phyloP scores from a whole-genome alignment of 2,113 vertebrate species.

The Sitta europaea region DNA sequence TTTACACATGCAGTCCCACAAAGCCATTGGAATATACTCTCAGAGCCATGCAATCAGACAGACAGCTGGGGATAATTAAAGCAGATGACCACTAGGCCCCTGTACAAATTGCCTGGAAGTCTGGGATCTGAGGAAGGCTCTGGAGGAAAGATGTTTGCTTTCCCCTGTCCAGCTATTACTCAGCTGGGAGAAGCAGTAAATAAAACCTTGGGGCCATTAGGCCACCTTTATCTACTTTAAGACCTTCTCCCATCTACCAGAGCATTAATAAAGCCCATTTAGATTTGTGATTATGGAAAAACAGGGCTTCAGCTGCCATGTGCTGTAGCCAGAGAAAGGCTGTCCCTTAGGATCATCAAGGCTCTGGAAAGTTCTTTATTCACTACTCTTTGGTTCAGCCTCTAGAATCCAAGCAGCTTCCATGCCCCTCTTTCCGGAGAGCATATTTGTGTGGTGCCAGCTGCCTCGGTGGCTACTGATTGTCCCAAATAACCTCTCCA shows the following conservation, averaged over 20 bases:
- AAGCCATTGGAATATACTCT: background rate
- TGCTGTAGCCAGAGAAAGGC: background rate
- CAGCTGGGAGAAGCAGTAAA: background rate
- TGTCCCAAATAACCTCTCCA: background rate
- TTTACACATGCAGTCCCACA: background rate
- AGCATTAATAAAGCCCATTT: background rate
- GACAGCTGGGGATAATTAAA: background rate
- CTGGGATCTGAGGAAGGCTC: background rate
- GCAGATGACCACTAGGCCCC: background rate
- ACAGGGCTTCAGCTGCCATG: background rate
- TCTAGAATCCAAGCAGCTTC: background rate
- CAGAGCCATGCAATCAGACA: background rate
- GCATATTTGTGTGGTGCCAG: fast-evolving
- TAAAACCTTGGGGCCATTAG: background rate
- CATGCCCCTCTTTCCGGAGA: background rate
- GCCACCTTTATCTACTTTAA: background rate
- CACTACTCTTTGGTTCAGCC: background rate
- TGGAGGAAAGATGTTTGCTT: background rate
- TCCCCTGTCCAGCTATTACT: background rate
- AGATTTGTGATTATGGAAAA: background rate
- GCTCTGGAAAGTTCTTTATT: background rate
- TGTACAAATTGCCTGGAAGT: background rate
- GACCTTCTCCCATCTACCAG: background rate
- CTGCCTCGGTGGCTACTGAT: background rate
- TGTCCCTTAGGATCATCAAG: background rate